Percentiles rank a stretch among this genome's conserved stretches.
These are phyloP conservation scores for Andrena minutula DNA, from an alignment of 2,888 invertebrate genomes.

Conservation along the genomic window DNA sequence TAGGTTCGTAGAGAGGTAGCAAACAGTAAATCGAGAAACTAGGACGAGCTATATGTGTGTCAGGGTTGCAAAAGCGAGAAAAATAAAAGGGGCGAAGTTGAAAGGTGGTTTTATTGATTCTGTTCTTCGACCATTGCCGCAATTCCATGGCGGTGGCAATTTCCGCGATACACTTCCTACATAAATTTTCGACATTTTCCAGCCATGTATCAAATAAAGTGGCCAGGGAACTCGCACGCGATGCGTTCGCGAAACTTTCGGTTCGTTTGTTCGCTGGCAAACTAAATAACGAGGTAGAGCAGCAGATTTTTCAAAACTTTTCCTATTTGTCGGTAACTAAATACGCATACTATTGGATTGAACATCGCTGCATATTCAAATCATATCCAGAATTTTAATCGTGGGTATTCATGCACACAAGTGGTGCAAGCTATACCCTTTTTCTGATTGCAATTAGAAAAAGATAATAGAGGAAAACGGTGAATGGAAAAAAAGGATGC, in stretches of 20 bases:
- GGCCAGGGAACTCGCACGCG: neutral
- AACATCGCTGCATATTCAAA: neutral
- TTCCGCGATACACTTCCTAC: neutral
- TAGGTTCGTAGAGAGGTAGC: too few species aligned
- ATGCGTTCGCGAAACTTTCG: neutral
- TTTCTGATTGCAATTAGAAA: too few species aligned
- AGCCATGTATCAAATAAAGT: neutral
- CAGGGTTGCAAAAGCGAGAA: constrained; percentile 18
- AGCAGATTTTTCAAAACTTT: constrained; percentile 14
- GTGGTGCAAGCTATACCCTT: too few species aligned
- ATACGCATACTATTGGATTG: neutral
- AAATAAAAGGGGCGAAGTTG: constrained; percentile 17
- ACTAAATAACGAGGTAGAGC: neutral
- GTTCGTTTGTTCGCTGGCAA: neutral
- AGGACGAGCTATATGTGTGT: constrained; percentile 21
- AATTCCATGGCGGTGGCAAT: neutral
- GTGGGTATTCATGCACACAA: too few species aligned
- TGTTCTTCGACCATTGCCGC: constrained; percentile 5
- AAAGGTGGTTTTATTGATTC: constrained; percentile 34
- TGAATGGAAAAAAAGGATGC: too few species aligned
- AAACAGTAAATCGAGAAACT: constrained; percentile 12
- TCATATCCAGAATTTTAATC: neutral
- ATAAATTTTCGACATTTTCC: constrained; percentile 6
- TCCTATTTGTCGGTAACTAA: neutral
- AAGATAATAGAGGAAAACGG: too few species aligned